Evolutionary conservation across 2,888 invertebrate species (phyloP).

Genomic region (Campaea margaritaria): DNA sequence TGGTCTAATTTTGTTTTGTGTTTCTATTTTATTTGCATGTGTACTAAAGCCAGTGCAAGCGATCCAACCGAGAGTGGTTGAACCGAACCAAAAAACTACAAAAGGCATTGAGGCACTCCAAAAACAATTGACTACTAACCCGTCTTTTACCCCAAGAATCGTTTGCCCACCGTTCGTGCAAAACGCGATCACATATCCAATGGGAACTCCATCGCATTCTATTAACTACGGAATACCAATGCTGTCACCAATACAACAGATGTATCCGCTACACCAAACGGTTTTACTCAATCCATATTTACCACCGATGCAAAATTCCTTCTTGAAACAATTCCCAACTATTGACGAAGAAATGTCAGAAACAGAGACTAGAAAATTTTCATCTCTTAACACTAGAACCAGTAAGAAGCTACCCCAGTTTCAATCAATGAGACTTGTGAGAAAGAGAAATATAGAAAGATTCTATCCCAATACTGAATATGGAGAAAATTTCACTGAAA

Average conservation of each 20-base stretch:
- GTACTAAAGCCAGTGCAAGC: constrained; percentile 84
- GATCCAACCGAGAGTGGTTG: constrained; percentile 82
- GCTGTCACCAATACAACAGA: constrained; percentile 77
- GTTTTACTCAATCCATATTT: constrained; percentile 75
- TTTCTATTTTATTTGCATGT: constrained; percentile 69
- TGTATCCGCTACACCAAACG: constrained; percentile 78
- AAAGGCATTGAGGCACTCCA: constrained; percentile 75
- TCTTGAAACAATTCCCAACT: constrained; percentile 74
- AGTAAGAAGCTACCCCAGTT: constrained; percentile 70
- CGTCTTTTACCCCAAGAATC: constrained; percentile 78
- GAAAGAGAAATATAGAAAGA: constrained; percentile 78
- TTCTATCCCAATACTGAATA: constrained; percentile 82
- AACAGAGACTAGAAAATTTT: constrained; percentile 70
- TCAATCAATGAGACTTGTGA: constrained; percentile 78
- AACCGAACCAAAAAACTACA: constrained; percentile 65
- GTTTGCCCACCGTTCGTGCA: constrained; percentile 80
- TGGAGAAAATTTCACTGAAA: constrained; percentile 78
- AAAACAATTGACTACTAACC: constrained; percentile 80
- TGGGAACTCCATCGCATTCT: constrained; percentile 56
- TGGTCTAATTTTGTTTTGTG: constrained; percentile 64
- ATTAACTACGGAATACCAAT: constrained; percentile 68
- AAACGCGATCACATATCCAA: constrained; percentile 64
- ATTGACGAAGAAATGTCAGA: constrained; percentile 72
- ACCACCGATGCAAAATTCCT: constrained; percentile 74
- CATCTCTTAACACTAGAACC: constrained; percentile 75